A percentile compares a stretch with the other conserved stretches of the same genome.
Evolutionary conservation across 1,140 invertebrate species (phyloP).

Genomic region (Argopecten irradians): DNA sequence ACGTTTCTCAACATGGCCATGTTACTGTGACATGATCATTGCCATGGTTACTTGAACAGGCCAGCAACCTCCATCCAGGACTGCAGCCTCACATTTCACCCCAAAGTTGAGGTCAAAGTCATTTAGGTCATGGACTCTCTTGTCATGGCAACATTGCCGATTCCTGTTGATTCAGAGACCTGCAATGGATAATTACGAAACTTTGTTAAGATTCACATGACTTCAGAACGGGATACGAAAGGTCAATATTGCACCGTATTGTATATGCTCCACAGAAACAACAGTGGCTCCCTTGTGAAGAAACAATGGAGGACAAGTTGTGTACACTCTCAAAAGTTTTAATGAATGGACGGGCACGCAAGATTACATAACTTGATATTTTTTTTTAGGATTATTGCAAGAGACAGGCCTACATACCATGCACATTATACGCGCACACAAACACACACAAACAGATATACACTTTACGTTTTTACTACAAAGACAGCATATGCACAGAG

Average conservation of each 20-base stretch:
- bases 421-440: not conserved
- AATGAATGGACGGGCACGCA: not conserved
- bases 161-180: not conserved
- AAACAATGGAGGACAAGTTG: not conserved
- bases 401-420: not conserved
- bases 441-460: not conserved
- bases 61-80: conserved; percentile 19
- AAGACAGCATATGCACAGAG: not conserved
- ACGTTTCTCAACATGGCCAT: conserved; percentile 74
- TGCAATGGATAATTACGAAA: not conserved
- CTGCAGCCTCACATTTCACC: conserved; percentile 29
- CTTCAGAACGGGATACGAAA: not conserved
- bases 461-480: conserved; percentile 13
- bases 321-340: not conserved
- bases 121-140: conserved; percentile 21
- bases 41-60: conserved; percentile 20
- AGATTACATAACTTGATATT: not conserved
- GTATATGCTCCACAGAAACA: not conserved
- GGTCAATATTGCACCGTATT: not conserved
- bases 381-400: conserved; percentile 12
- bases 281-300: not conserved
- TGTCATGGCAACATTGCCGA: conserved; percentile 11
- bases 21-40: conserved; percentile 39
- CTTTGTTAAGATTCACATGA: not conserved
- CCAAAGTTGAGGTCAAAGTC: not conserved